Evolutionary conservation across 2,888 invertebrate genomes (phyloP), one percentile per base, ranked within the genome.

Genomic region (Cantharis nigra): DNA sequence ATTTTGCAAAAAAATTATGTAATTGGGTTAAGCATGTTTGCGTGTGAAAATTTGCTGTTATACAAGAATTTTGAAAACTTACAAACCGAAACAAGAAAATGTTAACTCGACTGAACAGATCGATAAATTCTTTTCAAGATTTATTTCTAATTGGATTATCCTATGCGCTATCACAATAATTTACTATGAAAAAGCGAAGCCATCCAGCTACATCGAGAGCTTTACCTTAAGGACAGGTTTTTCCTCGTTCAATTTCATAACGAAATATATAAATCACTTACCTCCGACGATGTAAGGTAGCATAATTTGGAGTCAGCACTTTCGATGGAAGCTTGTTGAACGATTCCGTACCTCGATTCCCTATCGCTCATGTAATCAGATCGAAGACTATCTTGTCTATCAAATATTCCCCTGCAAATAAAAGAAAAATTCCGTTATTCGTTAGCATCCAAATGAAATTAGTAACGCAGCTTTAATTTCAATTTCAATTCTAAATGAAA

Each of bases 231-330:
- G 5, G 33, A 49, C 33, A 49, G 33, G n/a, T 49, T 49, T 33
- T 49, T 49, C 11, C 11, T 5, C 13, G n/a, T 49, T 49, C 33
- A n/a, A 49, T 49, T 49, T 49, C n/a, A 49, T 49, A 49, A 49
- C 49, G 49, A 49, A 49, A 49, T 49, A 11, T 14, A 73, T 67
- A 62, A 49, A 23, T 62, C n/a, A 92, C 97, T 94, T 91, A 97
- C 97, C 96, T 97, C 97, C 82, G 97, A 97, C 69, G 97, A 97
- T 82, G 97, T 97, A 87, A 97, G 92, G 90, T 97, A 97, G 90
- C 97, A 97, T 84, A 97, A 93, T 85, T 97, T 92, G 82, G 97
- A 97, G 90, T 97, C 97, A 10, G 97, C 97, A 90, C 97, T 97
- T 88, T 97, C 97, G 81, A 97, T 94, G 72, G 97, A 97, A 69